A percentile compares a stretch with the other conserved stretches of the same genome.
These are phyloP conservation scores for Dromaius novaehollandiae DNA, from an alignment of 2,113 vertebrate species.

Conservation along the genomic window DNA sequence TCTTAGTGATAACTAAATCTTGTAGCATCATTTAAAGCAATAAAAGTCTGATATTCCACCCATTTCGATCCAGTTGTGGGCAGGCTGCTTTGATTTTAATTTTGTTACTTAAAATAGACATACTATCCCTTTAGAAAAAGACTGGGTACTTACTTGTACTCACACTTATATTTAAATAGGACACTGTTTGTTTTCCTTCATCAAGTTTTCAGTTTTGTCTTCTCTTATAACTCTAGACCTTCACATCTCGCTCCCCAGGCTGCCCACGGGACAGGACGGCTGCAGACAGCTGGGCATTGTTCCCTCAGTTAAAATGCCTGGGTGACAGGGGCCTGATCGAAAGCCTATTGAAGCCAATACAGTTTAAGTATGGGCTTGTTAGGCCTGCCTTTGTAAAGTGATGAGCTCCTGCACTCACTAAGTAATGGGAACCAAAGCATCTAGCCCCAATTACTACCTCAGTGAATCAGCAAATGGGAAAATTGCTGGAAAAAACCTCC, in stretches of 20 bases:
- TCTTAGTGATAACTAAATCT: background rate
- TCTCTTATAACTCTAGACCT: background rate
- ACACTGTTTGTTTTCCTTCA: background rate
- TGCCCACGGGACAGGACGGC: background rate
- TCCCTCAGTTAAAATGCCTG: background rate
- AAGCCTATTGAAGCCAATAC: background rate
- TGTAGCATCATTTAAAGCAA: background rate
- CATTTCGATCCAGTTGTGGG: background rate
- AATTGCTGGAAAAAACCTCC: background rate
- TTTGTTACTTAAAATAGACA: background rate
- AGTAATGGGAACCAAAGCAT: background rate
- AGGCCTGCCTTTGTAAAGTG: background rate
- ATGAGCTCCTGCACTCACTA: background rate
- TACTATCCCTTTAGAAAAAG: background rate
- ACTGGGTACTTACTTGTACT: background rate
- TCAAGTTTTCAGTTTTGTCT: background rate
- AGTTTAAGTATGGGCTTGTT: background rate
- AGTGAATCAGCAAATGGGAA: background rate
- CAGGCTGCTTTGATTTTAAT: background rate
- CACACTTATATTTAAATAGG: background rate
- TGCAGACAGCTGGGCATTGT: background rate
- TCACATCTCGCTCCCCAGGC: background rate
- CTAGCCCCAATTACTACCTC: background rate
- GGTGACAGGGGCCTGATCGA: background rate
- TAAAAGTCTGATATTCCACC: background rate